Base-by-base conservation (phyloP, 2,888 invertebrate species). In the Suillia variegata region DNA sequence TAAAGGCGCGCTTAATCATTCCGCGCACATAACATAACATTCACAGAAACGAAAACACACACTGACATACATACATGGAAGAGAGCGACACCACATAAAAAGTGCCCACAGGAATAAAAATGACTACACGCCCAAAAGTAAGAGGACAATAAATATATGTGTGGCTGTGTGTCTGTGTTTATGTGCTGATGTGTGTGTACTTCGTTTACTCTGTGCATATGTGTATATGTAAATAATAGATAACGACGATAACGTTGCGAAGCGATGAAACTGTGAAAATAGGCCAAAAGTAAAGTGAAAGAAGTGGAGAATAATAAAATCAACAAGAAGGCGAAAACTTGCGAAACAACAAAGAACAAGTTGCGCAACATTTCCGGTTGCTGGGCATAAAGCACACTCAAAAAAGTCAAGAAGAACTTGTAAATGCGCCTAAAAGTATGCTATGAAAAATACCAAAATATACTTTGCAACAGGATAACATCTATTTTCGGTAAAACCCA, bases 241-340 rank as follows among this genome's bases (percentile, higher is more conserved):
- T 71, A 71, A 73, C 63, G 71, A 71, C 68, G 74, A 73, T 74
- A 71, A 71, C 74, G 71, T 69, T 72, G 69, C 71, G 69, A 59
- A 12, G 45, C 5, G 45, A n/a, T n/a, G n/a, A 18, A 45, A 18
- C 45, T 18, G 45, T 45, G 45, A 45, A 45, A 45, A 45, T 45
- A 45, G 45, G 45, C 45, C 45, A 20, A 17, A 45, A 45, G 45
- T 20, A 45, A 20, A 45, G 4, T 45, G n/a, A 38, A n/a, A 38
- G n/a, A 38, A 38, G 13, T 38, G 4, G 38, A 8, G 13, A 38
- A 38, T 3, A n/a, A n/a, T 38, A 8, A 6, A 38, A n/a, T 31
- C 38, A 38, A 38, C 13, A 45, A 45, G 18, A 45, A 38, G n/a
- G 38, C 26, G n/a, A 26, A 26, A 38, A 38, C 38, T 38, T 38